Evolutionary conservation across 2,113 vertebrate species (phyloP).

Genomic region (Ochotona princeps): DNA sequence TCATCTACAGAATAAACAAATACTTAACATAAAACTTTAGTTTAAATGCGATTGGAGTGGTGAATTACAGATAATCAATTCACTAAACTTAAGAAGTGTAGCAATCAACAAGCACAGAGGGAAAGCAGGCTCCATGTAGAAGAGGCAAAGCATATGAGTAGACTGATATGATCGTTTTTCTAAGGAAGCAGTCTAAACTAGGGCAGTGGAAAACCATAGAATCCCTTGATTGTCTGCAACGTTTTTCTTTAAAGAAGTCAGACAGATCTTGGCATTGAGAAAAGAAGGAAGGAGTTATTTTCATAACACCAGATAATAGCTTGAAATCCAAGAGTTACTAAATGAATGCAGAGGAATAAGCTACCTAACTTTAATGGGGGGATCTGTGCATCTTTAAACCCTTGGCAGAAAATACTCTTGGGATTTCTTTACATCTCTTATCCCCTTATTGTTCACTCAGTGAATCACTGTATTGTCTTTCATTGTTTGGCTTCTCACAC

Average conservation of each 20-base stretch:
- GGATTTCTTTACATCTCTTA: slow-evolving; percentile 35
- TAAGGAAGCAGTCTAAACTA: neutral
- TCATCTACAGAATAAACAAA: neutral
- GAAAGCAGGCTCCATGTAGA: neutral
- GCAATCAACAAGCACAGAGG: neutral
- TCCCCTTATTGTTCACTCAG: slow-evolving; percentile 47
- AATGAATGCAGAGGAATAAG: slow-evolving; percentile 44
- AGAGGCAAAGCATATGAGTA: neutral
- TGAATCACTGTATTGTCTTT: slow-evolving; percentile 54
- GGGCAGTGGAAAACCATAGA: neutral
- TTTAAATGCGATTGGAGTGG: neutral
- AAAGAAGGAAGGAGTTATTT: slow-evolving; percentile 57
- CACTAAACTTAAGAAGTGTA: neutral
- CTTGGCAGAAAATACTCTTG: slow-evolving; percentile 44
- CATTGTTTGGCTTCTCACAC: slow-evolving; percentile 20
- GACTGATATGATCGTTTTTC: neutral
- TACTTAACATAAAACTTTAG: neutral
- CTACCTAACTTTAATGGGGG: slow-evolving; percentile 41
- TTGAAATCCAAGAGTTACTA: slow-evolving; percentile 58
- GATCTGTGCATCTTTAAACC: slow-evolving; percentile 44
- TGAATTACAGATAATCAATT: neutral
- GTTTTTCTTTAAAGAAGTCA: slow-evolving; percentile 9
- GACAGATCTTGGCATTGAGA: slow-evolving; percentile 42
- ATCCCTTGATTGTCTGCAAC: slow-evolving; percentile 28
- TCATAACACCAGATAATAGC: slow-evolving; percentile 66